Percentiles rank a stretch among this genome's conserved stretches.
These are phyloP conservation scores for Adelphocoris suturalis DNA, from an alignment of 2,888 invertebrate species.

Conservation along the genomic window DNA sequence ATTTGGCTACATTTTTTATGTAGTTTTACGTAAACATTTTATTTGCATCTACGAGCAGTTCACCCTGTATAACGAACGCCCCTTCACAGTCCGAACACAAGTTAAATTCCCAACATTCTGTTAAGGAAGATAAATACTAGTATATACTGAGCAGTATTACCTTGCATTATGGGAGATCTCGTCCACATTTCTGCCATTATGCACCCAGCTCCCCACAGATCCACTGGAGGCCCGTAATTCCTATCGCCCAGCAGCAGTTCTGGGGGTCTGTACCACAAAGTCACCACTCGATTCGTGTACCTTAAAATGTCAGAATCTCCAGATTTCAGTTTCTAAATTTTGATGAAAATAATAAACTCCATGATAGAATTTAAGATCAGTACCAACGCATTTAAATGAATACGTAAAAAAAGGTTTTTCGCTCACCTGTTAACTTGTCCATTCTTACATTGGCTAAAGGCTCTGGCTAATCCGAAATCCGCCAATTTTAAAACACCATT, in stretches of 20 bases:
- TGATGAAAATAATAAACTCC: too few species aligned
- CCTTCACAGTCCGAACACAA: too few species aligned
- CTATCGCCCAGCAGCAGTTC: conserved; percentile 89
- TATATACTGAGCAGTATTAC: too few species aligned
- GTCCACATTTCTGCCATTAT: conserved; percentile 99
- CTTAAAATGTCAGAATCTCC: conserved; percentile 78
- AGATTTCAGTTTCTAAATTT: too few species aligned
- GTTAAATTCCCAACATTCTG: too few species aligned
- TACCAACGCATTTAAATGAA: too few species aligned
- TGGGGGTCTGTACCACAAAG: conserved; percentile 94
- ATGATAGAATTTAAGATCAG: too few species aligned
- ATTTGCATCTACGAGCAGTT: too few species aligned
- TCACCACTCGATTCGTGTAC: conserved; percentile 99
- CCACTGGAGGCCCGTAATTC: conserved; percentile 97
- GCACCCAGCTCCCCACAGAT: conserved; percentile 98
- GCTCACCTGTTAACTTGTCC: conserved; percentile 86
- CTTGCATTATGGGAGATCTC: conserved; percentile 93
- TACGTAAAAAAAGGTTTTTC: not conserved
- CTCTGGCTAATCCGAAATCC: conserved; percentile 97
- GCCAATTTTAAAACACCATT: conserved; percentile 96
- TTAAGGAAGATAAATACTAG: too few species aligned
- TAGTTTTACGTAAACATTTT: too few species aligned
- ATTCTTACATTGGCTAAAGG: conserved; percentile 92
- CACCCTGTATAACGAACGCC: too few species aligned
- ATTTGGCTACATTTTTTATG: too few species aligned